These are phyloP conservation scores for Nineta flava DNA, from an alignment of 2,888 invertebrate genomes.

Conservation along the genomic window DNA sequence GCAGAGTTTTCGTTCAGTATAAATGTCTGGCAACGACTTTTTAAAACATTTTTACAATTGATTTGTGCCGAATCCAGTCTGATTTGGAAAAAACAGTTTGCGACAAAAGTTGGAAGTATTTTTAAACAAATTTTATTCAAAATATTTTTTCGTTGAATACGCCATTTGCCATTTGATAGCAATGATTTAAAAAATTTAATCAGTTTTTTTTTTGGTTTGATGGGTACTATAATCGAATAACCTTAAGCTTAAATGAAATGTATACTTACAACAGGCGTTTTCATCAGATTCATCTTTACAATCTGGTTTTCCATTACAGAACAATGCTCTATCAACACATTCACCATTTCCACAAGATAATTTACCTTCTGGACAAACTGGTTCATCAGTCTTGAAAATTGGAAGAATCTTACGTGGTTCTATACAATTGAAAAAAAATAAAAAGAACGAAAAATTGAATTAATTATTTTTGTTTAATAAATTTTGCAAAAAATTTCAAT, in stretches of 20 bases:
- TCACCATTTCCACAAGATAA: constrained; percentile 84
- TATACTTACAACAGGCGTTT: constrained; percentile 81
- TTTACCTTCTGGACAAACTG: constrained; percentile 80
- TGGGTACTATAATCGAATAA: background rate
- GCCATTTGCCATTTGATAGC: no score
- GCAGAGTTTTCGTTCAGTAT: no score
- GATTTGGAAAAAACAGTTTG: no score
- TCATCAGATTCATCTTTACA: constrained; percentile 92
- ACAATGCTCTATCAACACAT: constrained; percentile 79
- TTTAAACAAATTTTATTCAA: no score
- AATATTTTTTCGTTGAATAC: no score
- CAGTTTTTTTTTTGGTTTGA: no score
- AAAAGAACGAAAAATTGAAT: background rate
- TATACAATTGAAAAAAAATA: constrained; percentile 30
- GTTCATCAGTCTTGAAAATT: constrained; percentile 83
- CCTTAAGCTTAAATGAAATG: background rate
- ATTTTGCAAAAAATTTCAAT: background rate
- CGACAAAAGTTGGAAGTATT: no score
- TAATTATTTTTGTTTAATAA: background rate
- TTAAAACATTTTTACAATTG: no score
- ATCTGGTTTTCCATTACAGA: constrained; percentile 85
- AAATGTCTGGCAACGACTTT: no score
- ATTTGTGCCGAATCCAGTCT: no score
- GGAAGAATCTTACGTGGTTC: constrained; percentile 82
- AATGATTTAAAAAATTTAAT: no score